Evolutionary conservation across 1,140 invertebrate species (phyloP).

Genomic region (Eriocheir sinensis): DNA sequence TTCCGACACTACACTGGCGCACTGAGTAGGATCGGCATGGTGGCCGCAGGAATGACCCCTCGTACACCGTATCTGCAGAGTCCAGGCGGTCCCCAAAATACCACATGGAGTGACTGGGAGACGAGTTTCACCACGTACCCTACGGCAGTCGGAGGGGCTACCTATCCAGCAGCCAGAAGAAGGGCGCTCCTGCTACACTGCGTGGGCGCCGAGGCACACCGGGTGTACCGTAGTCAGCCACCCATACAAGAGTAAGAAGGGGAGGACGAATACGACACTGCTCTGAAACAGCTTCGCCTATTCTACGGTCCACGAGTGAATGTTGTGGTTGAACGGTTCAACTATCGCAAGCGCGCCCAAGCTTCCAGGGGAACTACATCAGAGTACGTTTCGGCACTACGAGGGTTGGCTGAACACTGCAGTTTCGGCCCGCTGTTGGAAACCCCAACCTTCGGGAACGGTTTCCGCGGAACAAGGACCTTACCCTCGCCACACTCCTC

Average conservation of each 20-base stretch:
- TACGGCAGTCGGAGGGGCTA: no score
- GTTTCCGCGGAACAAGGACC: slow-evolving; percentile 35
- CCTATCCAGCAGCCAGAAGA: no score
- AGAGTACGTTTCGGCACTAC: not conserved
- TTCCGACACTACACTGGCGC: no score
- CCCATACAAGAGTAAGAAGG: not conserved
- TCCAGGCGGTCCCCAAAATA: no score
- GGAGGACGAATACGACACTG: slow-evolving; percentile 40
- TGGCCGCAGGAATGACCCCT: no score
- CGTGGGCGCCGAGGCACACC: slow-evolving; percentile 32
- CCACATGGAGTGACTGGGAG: no score
- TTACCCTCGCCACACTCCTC: slow-evolving; percentile 7
- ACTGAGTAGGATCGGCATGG: no score
- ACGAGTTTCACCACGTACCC: no score
- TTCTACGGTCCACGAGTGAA: slow-evolving; percentile 39
- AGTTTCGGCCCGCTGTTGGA: slow-evolving; percentile 20
- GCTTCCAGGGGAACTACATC: not conserved
- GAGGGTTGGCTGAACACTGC: not conserved
- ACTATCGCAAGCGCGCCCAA: not conserved
- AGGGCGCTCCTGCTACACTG: not conserved
- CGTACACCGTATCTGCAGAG: no score
- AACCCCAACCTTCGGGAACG: slow-evolving; percentile 32
- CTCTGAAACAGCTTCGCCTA: not conserved
- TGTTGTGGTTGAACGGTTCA: slow-evolving; percentile 2
- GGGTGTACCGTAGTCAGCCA: slow-evolving; percentile 36